Percentiles rank a stretch among this genome's conserved stretches.
Evolutionary conservation across 2,113 vertebrate species (phyloP).

Genomic region (Pleuronectes platessa): DNA sequence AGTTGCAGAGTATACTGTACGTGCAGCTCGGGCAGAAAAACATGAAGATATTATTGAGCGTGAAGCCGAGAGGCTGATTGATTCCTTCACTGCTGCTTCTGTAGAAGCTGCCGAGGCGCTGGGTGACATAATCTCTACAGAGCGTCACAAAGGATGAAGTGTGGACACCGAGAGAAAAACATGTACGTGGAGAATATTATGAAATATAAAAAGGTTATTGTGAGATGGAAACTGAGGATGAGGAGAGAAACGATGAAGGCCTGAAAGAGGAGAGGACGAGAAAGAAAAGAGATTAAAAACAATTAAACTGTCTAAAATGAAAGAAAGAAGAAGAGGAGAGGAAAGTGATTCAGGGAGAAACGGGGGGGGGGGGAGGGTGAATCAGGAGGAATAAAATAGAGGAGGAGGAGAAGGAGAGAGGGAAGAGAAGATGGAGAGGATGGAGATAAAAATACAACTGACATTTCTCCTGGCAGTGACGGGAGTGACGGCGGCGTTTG

Average conservation of each 20-base stretch:
- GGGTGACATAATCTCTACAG: constrained; percentile 3
- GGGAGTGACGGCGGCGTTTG: constrained; percentile 15
- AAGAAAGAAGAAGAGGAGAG: neutral
- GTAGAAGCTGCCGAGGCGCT: neutral
- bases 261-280: neutral
- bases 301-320: neutral
- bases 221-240: neutral
- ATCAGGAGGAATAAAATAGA: neutral
- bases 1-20: constrained; percentile 35
- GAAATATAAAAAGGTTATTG: neutral
- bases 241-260: neutral
- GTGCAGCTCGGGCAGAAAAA: constrained; percentile 42
- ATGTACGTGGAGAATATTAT: too few relatives aligned
- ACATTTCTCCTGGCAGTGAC: constrained; percentile 63
- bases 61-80: neutral
- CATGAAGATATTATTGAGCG: neutral
- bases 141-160: constrained; percentile 15
- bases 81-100: constrained; percentile 13
- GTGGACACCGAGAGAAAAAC: neutral
- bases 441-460: constrained; percentile 61
- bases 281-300: neutral
- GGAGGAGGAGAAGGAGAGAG: neutral
- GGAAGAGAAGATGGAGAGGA: neutral
- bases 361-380: neutral
- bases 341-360: neutral